Percentiles rank a stretch among this genome's conserved stretches.
These are phyloP conservation scores for Zaprionus inermis DNA, from an alignment of 1,140 invertebrate genomes.

Conservation along the genomic window DNA sequence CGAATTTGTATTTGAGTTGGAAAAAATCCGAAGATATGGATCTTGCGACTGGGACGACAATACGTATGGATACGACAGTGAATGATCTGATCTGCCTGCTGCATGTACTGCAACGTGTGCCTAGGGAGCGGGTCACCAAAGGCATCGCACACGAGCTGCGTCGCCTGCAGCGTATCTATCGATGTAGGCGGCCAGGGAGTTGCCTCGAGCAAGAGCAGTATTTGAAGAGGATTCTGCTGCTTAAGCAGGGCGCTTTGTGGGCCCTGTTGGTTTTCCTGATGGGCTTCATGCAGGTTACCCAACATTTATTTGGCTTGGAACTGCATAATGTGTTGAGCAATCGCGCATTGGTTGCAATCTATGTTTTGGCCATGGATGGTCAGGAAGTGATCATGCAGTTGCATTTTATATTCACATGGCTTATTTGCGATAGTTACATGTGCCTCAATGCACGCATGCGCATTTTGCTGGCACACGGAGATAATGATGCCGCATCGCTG, in stretches of 20 bases:
- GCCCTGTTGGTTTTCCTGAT: not conserved
- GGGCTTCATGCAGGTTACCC: not conserved
- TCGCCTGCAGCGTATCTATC: slow-evolving; percentile 12
- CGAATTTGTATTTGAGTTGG: not conserved
- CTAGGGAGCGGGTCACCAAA: not conserved
- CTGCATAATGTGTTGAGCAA: fast-evolving
- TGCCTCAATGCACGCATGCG: not conserved
- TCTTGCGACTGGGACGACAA: not conserved
- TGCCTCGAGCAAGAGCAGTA: not conserved
- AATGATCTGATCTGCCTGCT: slow-evolving; percentile 18
- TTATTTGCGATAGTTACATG: slow-evolving; percentile 12
- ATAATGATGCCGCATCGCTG: not conserved
- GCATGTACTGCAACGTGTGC: slow-evolving; percentile 10
- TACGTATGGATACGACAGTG: slow-evolving; percentile 5
- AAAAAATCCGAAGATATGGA: not conserved
- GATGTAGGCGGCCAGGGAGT: not conserved
- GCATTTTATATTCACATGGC: slow-evolving; percentile 38
- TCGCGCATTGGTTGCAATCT: not conserved
- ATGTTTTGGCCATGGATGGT: not conserved
- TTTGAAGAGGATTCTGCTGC: slow-evolving; percentile 9
- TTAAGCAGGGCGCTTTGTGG: slow-evolving; percentile 21
- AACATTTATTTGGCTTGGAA: not conserved
- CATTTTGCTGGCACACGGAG: no score
- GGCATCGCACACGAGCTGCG: not conserved
- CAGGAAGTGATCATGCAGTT: slow-evolving; percentile 19